Evolutionary conservation across 2,888 invertebrate genomes (phyloP), one percentile per base, ranked within the genome.

Genomic region (Patella caerulea): DNA sequence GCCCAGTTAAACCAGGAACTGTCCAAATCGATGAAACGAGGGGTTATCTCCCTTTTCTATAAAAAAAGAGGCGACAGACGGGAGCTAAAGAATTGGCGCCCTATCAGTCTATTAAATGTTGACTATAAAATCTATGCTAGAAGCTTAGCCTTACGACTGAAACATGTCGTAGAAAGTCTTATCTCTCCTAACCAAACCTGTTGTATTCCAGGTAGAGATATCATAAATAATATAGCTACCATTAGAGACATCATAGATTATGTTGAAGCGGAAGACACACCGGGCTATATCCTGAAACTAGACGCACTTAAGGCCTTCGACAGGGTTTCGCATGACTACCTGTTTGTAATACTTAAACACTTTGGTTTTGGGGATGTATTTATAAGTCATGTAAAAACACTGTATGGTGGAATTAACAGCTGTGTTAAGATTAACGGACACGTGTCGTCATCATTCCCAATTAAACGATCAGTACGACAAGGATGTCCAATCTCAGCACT

Each of bases 301-400:
- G 85, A 86, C 70, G 85, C 84, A 76, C 83, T 83, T 72, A 86
- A 85, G 59, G 84, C 83, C 1, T 85, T 85, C 45, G 83, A 85
- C 73, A 73, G 83, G 56, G 84, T 84, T 14, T 79, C 76, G 34
- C 81, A 82, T 71, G 75, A 79, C 14, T 84, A 78, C 76, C 19
- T 85, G 53, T 82, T 79, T 77, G 72, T 80, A 73, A 71, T 76
- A 12, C 73, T 86, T 70, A 4, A 74, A 11, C 52, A 78, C 7
- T 86, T 82, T 77, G 82, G 83, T 17, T 83, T 86, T 82, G 74
- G 79, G n/a, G 53, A 75, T 52, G 54, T 73, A 59, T 81, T 85
- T 34, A 79, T 83, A 52, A 54, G 80, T 3, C 83, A 82, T 81
- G 79, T 85, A 24, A 76, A 78, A 56, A 79, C 84, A 45, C 74